These are phyloP conservation scores for Serranus cabrilla DNA, from an alignment of 2,797 vertebrate species.

Conservation along the genomic window DNA sequence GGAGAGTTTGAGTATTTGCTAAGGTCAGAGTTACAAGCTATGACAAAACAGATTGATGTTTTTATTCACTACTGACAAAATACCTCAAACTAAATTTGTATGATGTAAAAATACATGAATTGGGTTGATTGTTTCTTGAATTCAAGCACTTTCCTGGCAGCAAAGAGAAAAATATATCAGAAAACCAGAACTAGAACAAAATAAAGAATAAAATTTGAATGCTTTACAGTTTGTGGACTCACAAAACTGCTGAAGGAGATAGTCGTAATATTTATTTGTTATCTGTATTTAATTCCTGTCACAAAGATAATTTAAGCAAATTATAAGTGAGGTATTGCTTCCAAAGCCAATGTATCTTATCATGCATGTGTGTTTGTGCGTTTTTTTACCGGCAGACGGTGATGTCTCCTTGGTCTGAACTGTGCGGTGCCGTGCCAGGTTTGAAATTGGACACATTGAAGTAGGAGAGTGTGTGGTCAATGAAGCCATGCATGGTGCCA, in stretches of 20 bases:
- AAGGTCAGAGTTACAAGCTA: constrained; percentile 16
- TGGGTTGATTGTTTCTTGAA: constrained; percentile 7
- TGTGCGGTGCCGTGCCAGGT: constrained; percentile 88
- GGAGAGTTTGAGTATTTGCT: constrained; percentile 1
- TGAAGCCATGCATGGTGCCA: constrained; percentile 96
- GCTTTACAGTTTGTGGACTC: no score
- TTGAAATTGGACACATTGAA: constrained; percentile 96
- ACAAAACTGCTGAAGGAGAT: neutral
- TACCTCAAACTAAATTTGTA: constrained; percentile 10
- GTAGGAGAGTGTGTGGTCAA: constrained; percentile 97
- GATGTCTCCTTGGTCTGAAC: constrained; percentile 83
- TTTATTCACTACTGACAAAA: constrained; percentile 31
- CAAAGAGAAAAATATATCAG: neutral
- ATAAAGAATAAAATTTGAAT: no score
- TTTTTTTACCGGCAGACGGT: constrained; percentile 91
- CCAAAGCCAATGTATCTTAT: neutral
- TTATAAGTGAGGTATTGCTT: neutral
- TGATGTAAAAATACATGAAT: constrained; percentile 27
- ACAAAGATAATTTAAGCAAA: neutral
- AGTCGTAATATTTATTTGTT: neutral
- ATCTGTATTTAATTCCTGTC: no score
- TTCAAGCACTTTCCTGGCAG: neutral
- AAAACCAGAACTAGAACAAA: neutral
- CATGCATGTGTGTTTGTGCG: neutral
- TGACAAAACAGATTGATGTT: constrained; percentile 15